These are phyloP conservation scores for Lycophotia porphyrea DNA, from an alignment of 2,888 invertebrate genomes.

Conservation along the genomic window DNA sequence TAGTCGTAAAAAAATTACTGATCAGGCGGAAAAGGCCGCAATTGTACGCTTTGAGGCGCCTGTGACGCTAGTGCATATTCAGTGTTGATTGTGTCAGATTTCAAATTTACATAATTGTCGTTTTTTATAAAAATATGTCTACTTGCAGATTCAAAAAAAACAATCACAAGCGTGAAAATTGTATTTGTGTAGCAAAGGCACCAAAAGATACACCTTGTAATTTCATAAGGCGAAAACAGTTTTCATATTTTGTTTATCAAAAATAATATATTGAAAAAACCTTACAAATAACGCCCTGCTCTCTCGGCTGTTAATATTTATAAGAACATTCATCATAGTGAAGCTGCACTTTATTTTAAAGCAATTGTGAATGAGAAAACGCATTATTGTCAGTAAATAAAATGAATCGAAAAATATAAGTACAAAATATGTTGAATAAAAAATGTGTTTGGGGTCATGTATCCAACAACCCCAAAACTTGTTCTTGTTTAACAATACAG, in stretches of 20 bases:
- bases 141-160: constrained; percentile 3
- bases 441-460: constrained; percentile 46
- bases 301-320: constrained; percentile 11
- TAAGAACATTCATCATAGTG: background rate
- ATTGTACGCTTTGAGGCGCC: constrained; percentile 1
- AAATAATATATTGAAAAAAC: background rate
- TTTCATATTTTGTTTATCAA: background rate
- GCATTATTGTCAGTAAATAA: constrained; percentile 22
- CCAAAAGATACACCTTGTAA: background rate
- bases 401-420: constrained; percentile 39
- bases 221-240: background rate
- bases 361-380: background rate
- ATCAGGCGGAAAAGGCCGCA: no score
- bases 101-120: constrained; percentile 6
- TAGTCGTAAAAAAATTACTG: no score
- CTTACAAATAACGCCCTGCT: constrained; percentile 4
- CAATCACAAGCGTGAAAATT: background rate
- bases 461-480: background rate
- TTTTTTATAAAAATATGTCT: background rate
- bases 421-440: constrained; percentile 50
- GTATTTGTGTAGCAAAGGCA: constrained; percentile 3
- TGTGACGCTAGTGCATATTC: constrained; percentile 3
- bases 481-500: background rate
- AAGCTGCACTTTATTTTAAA: constrained; percentile 26
- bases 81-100: constrained; percentile 8